Evolutionary conservation across 2,888 invertebrate species (phyloP).

Genomic region (Meta bourneti): DNA sequence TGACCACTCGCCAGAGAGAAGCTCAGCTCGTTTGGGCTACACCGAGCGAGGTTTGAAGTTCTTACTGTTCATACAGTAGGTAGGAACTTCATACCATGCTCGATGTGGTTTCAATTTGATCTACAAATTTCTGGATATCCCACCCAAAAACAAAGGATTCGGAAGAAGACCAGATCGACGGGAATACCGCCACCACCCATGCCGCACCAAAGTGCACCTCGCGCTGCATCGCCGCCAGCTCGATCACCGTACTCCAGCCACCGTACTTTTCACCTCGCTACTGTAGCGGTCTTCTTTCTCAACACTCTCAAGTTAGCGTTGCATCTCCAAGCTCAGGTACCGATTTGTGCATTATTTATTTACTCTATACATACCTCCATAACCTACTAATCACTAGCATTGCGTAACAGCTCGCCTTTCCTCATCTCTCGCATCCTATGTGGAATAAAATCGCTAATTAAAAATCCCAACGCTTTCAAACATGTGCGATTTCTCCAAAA

Average conservation of each 20-base stretch:
- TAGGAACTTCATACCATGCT: conserved; percentile 77
- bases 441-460: neutral
- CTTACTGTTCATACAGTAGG: conserved; percentile 76
- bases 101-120: conserved; percentile 61
- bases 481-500: neutral
- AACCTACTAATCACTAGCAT: conserved; percentile 30
- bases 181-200: conserved; percentile 1
- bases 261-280: conserved; percentile 24
- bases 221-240: conserved; percentile 29
- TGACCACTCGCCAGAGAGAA: neutral
- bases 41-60: conserved; percentile 76
- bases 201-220: conserved; percentile 41
- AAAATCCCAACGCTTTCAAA: neutral
- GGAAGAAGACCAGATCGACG: neutral
- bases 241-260: conserved; percentile 21
- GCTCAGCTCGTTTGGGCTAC: conserved; percentile 40
- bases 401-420: conserved; percentile 41
- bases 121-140: neutral
- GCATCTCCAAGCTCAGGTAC: neutral
- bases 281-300: neutral
- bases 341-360: conserved; percentile 13
- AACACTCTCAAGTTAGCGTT: neutral
- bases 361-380: neutral
- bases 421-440: too few relatives aligned
- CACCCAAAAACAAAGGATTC: neutral